Evolutionary conservation across 2,797 vertebrate species (phyloP).

Genomic region (Dryobates pubescens): DNA sequence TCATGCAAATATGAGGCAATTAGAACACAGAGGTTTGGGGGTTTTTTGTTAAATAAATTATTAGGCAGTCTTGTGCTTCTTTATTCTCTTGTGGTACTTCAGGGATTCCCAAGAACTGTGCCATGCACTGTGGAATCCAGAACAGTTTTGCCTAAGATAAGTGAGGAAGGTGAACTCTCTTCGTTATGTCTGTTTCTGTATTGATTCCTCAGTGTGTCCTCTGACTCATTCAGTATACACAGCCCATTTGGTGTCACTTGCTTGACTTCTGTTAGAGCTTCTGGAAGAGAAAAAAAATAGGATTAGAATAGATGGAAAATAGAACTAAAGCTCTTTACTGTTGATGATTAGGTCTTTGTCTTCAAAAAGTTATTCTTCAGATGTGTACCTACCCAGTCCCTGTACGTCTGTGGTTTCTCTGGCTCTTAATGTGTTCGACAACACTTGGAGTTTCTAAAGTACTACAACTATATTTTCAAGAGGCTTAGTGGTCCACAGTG

Average conservation of each 20-base stretch:
- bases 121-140: neutral
- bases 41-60: neutral
- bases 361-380: neutral
- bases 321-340: neutral
- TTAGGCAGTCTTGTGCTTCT: neutral
- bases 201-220: neutral
- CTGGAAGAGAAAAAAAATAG: neutral
- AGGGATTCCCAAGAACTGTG: neutral
- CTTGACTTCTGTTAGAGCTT: neutral
- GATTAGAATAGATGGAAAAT: neutral
- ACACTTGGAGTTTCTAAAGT: neutral
- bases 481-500: neutral
- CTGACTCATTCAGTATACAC: neutral
- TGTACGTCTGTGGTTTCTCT: neutral
- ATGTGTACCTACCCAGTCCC: neutral
- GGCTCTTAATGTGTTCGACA: neutral
- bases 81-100: neutral
- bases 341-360: neutral
- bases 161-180: neutral
- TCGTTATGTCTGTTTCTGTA: neutral
- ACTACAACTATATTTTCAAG: neutral
- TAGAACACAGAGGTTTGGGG: neutral
- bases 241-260: neutral
- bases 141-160: neutral
- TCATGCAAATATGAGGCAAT: neutral